Base-by-base conservation (phyloP, 2,888 invertebrate species). In the Scelioninae gen. 2 region DNA sequence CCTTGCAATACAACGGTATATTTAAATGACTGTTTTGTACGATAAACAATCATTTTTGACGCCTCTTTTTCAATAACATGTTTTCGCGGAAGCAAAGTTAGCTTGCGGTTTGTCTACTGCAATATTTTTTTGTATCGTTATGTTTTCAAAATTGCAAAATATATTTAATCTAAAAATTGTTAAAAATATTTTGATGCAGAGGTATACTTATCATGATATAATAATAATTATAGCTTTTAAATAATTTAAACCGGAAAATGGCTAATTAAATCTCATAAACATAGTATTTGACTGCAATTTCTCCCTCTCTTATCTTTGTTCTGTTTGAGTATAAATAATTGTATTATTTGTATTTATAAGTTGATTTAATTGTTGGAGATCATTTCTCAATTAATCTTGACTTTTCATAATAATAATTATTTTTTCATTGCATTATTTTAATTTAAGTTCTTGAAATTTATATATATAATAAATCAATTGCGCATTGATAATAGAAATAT, bases 211-310 rank as follows among this genome's bases (percentile, higher is more conserved):
- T 37, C 13, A 15, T n/a, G n/a, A 18, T 16, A 41, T 11, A 41
- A n/a, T 41, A 41, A 55, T 55, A 41, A 55, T 55, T 55, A 55
- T 41, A 55, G 11, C 13, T 55, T 18, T 55, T 31, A 18, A 33
- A 57, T 57, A 25, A 25, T 43, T 57, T 43, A 43, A 43, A n/a
- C 1, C 6, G 28, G 37, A 39, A 22, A 39, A 37, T 25, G 13
- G 25, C 16, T 10, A 39, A 39, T 39, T 39, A 39, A 18, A 0
- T 2, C 9, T 18, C 7, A 7, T 16, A 39, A 39, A 18, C 9
- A 39, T 9, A 39, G 39, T 39, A 37, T 3, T 37, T 13, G 1
- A 2, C 13, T 15, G 1, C 13, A 6, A 35, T 35, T 31, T 31
- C 9, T 31, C 31, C 31, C 31, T 31, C 31, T 5, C 9, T 31